phyloP scores from a whole-genome alignment of 1,140 invertebrate genomes.

The Papilio dardanus region DNA sequence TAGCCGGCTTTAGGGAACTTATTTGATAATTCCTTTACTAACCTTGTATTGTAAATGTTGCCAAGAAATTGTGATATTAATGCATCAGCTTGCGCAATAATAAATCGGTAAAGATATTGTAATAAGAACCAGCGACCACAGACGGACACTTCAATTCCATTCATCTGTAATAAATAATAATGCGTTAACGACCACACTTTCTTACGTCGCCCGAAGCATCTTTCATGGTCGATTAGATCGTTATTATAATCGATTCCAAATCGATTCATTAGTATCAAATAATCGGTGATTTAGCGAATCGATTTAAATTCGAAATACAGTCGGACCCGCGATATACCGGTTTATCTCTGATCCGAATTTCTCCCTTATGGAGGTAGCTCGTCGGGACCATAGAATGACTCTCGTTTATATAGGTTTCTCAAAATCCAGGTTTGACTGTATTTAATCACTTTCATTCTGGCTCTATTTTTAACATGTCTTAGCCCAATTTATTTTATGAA shows the following conservation, averaged over 20 bases:
- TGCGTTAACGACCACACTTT: conserved; percentile 32
- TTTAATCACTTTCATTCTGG: conserved; percentile 47
- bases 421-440: no score
- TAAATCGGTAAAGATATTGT: conserved; percentile 33
- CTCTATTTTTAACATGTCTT: conserved; percentile 27
- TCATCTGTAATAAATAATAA: conserved; percentile 32
- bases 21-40: background rate
- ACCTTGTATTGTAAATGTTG: background rate
- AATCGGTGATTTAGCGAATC: conserved; percentile 36
- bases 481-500: conserved; percentile 12
- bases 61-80: conserved; percentile 13
- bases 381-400: no score
- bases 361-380: no score
- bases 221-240: conserved; percentile 47
- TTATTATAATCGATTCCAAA: conserved; percentile 47
- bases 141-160: conserved; percentile 24
- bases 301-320: conserved; percentile 34
- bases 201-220: conserved; percentile 41
- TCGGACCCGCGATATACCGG: no score
- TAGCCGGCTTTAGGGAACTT: no score
- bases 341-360: no score
- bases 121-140: conserved; percentile 10
- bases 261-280: conserved; percentile 35
- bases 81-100: conserved; percentile 13
- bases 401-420: no score